Evolutionary conservation across 1,140 invertebrate genomes (phyloP), one percentile per base, ranked within the genome.

Genomic region (Sycophila sp.): DNA sequence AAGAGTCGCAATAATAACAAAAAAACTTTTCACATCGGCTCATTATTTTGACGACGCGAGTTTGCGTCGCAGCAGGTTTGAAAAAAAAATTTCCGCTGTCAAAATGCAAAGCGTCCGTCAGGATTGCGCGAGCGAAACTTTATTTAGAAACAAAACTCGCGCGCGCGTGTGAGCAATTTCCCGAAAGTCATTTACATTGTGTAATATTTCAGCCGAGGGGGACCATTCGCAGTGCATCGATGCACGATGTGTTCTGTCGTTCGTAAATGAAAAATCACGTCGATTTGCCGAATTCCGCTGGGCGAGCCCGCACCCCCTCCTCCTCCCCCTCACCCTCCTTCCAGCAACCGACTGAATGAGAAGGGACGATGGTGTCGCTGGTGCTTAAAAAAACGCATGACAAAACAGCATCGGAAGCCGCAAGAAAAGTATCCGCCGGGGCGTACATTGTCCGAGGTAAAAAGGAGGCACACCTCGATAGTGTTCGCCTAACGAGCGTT

Each of bases 401-500:
- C 19, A 30, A 65, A 55, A 55, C 22, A 53, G 19, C 19, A 36
- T 49, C 34, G 62, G 62, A 53, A 65, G 49, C 17, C 19, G 17
- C 7, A 13, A 32, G 15, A 26, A 56, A 42, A 40, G 15, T 28
- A 7, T 19, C 36, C 17, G 22, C 34, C 7, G 8, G 19, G 7
- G n/a, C n/a, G 2, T 40, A 34, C 40, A 69, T 69, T 60, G 30
- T 59, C 53, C 32, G 22, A 40, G 28, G 24, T 30, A 58, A 60
- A 59, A 60, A 59, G 22, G 24, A 45, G 53, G 15, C 51, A 24
- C 40, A 64, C 58, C 68, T 64, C 68, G 49, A 70, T 70, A 70
- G 68, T 55, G 58, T 62, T 62, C 28, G 59, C 45, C 60, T 58
- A 70, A 64, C 51, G 51, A 70, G 62, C 60, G 51, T 70, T 70